Evolutionary conservation across 2,113 vertebrate species (phyloP).

Genomic region (Lanius collurio): DNA sequence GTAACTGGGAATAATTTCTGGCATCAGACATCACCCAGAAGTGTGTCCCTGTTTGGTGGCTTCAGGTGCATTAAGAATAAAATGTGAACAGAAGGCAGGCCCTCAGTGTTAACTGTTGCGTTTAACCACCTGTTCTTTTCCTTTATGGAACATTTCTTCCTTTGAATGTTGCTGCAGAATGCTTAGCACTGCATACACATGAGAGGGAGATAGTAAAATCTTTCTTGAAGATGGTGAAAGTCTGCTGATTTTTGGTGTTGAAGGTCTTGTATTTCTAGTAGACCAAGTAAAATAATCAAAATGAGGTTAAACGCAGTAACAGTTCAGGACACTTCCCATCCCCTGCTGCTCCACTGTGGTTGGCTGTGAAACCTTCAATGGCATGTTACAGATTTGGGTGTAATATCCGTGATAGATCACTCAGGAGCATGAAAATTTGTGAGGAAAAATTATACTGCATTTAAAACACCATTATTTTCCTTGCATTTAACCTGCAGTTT

Average conservation of each 20-base stretch:
- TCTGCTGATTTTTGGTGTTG: background rate
- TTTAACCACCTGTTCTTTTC: background rate
- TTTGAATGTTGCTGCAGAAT: background rate
- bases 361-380: background rate
- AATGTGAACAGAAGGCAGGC: background rate
- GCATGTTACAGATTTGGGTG: background rate
- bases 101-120: background rate
- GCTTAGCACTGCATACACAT: accelerated
- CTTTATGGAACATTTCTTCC: background rate
- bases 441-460: slow-evolving; percentile 22
- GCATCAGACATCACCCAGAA: background rate
- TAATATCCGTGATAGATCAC: slow-evolving; percentile 40
- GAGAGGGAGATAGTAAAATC: background rate
- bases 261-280: background rate
- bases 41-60: background rate
- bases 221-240: background rate
- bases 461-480: slow-evolving; percentile 6
- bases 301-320: background rate
- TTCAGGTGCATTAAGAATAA: background rate
- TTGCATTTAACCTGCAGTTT: background rate
- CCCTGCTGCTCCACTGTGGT: background rate
- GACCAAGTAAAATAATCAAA: background rate
- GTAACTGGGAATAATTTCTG: background rate
- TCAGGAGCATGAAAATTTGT: slow-evolving; percentile 33
- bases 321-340: background rate